These are phyloP conservation scores for Perca schrenkii DNA, from an alignment of 2,113 vertebrate genomes.

Conservation along the genomic window DNA sequence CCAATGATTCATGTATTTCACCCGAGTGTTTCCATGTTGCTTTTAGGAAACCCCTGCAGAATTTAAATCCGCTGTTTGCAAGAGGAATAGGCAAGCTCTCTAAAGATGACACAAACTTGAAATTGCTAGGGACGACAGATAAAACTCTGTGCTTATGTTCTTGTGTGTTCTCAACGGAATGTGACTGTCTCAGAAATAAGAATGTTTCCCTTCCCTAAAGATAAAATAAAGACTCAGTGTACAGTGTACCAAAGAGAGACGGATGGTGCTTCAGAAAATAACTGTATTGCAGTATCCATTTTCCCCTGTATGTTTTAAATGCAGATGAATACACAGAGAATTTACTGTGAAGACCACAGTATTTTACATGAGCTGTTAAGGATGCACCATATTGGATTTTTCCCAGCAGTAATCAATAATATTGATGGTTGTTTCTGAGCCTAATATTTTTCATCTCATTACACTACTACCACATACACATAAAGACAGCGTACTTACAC, in stretches of 20 bases:
- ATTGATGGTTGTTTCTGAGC: not conserved
- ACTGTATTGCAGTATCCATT: not conserved
- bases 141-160: slow-evolving; percentile 15
- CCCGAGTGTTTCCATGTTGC: slow-evolving; percentile 1
- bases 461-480: not conserved
- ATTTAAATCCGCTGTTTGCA: slow-evolving; percentile 14
- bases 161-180: slow-evolving; percentile 14
- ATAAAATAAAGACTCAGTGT: not conserved
- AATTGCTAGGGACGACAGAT: slow-evolving; percentile 13
- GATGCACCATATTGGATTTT: slow-evolving; percentile 13
- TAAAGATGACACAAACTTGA: slow-evolving; percentile 24
- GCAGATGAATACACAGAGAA: not conserved
- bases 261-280: not conserved
- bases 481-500: not conserved
- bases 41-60: slow-evolving; percentile 19
- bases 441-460: slow-evolving; percentile 7
- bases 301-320: not conserved
- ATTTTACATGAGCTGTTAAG: not conserved
- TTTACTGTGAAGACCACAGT: not conserved
- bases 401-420: slow-evolving; percentile 4
- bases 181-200: slow-evolving; percentile 9
- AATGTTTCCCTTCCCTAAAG: slow-evolving; percentile 1
- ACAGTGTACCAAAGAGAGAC: not conserved
- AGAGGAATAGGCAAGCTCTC: slow-evolving; percentile 11
- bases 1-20: slow-evolving; percentile 12